Evolutionary conservation across 1,140 invertebrate species (phyloP).

Genomic region (Paramacrobiotus metropolitanus): DNA sequence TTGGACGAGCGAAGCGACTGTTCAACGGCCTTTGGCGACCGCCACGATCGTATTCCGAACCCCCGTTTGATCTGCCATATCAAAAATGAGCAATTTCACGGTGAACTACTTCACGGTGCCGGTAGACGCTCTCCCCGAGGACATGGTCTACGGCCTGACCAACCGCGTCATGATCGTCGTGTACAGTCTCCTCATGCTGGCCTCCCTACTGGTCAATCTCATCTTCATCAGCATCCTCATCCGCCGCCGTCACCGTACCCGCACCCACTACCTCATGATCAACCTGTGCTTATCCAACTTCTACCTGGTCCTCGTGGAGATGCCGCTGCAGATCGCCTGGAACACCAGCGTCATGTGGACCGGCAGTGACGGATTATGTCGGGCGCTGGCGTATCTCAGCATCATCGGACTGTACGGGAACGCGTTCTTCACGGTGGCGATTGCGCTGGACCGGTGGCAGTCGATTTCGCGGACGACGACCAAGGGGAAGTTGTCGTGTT

Average conservation of each 20-base stretch:
- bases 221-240: neutral
- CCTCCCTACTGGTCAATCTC: neutral
- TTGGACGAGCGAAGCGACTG: no score
- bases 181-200: neutral
- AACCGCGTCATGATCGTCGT: neutral
- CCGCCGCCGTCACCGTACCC: neutral
- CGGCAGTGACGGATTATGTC: neutral
- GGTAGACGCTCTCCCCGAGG: neutral
- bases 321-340: neutral
- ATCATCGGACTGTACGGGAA: neutral
- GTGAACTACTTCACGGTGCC: neutral
- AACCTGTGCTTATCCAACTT: neutral
- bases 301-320: neutral
- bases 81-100: no score
- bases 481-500: neutral
- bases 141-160: neutral
- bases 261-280: neutral
- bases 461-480: neutral
- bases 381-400: neutral
- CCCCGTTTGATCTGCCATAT: no score
- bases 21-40: no score
- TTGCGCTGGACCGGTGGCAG: neutral
- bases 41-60: no score
- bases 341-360: neutral
- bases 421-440: neutral